phyloP scores from a whole-genome alignment of 2,797 vertebrate species.

The Sebastes matsubarae region DNA sequence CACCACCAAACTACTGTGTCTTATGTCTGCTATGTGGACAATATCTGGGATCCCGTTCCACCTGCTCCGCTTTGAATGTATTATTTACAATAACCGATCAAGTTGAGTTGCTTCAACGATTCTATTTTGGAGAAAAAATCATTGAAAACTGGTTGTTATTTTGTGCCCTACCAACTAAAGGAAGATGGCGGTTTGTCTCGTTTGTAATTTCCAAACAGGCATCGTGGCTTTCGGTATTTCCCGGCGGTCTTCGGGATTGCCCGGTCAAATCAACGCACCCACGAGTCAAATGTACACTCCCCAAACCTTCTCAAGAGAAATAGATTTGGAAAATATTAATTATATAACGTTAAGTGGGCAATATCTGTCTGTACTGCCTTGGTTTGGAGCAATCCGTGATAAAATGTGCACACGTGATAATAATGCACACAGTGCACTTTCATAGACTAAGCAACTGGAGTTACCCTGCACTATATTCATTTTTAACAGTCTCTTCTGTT shows the following conservation, averaged over 20 bases:
- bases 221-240: slow-evolving; percentile 60
- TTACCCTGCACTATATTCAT: too few relatives aligned
- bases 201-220: slow-evolving; percentile 75
- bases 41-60: neutral
- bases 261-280: neutral
- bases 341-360: neutral
- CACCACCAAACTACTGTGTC: neutral
- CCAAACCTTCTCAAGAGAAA: neutral
- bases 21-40: neutral
- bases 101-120: neutral
- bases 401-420: neutral
- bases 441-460: too few relatives aligned
- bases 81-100: neutral
- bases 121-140: slow-evolving; percentile 22
- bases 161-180: slow-evolving; percentile 52
- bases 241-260: slow-evolving; percentile 50
- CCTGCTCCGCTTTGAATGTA: neutral
- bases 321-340: neutral
- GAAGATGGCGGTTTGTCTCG: slow-evolving; percentile 82
- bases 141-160: slow-evolving; percentile 62
- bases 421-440: too few relatives aligned
- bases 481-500: too few relatives aligned
- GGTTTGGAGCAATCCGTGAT: neutral
- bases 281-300: neutral
- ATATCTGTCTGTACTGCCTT: neutral